These are phyloP conservation scores for Beaufortia kweichowensis DNA, from an alignment of 2,113 vertebrate genomes.

Conservation along the genomic window DNA sequence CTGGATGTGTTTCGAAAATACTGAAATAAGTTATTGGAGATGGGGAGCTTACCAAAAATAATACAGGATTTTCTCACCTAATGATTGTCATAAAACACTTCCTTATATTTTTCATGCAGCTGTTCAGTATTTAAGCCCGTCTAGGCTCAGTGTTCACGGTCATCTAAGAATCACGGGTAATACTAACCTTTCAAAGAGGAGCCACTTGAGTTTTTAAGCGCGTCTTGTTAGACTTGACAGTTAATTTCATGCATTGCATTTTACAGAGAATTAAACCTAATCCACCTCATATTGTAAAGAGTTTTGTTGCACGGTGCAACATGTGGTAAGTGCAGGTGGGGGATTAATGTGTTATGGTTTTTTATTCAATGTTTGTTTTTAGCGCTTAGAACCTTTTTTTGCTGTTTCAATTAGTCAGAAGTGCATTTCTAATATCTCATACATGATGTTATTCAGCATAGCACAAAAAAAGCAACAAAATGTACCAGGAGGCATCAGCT, in stretches of 20 bases:
- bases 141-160: slow-evolving; percentile 63
- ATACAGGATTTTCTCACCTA: slow-evolving; percentile 29
- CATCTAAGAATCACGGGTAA: slow-evolving; percentile 57
- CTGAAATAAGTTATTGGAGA: neutral
- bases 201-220: slow-evolving; percentile 42
- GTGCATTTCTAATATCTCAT: neutral
- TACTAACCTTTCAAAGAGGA: slow-evolving; percentile 47
- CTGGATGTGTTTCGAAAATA: neutral
- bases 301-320: slow-evolving; percentile 49
- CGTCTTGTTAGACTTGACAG: slow-evolving; percentile 68
- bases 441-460: neutral
- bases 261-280: slow-evolving; percentile 67
- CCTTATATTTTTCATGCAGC: slow-evolving; percentile 65
- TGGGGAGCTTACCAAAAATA: neutral
- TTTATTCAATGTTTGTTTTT: slow-evolving; percentile 62
- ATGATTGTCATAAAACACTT: slow-evolving; percentile 62
- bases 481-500: slow-evolving; percentile 62
- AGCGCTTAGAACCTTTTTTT: slow-evolving; percentile 8
- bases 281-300: slow-evolving; percentile 57
- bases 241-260: slow-evolving; percentile 66
- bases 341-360: slow-evolving; percentile 64
- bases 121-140: slow-evolving; percentile 61
- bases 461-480: slow-evolving; percentile 65
- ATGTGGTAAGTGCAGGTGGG: slow-evolving; percentile 61
- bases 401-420: neutral